Percentiles rank a stretch among this genome's conserved stretches.
These are phyloP conservation scores for Tyto alba DNA, from an alignment of 2,113 vertebrate genomes.

Conservation along the genomic window DNA sequence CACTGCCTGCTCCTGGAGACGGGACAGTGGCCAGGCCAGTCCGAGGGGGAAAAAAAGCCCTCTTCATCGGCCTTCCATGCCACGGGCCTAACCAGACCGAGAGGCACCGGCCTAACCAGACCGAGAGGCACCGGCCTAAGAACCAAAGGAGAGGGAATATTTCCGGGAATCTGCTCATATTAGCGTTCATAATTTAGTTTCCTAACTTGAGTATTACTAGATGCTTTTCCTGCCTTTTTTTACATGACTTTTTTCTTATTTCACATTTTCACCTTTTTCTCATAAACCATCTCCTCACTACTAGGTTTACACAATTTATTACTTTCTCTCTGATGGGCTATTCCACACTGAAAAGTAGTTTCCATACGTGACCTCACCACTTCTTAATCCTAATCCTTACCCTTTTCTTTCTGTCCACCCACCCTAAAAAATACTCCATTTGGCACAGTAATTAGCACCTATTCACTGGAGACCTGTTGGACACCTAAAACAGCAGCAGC, in stretches of 20 bases:
- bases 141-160: neutral
- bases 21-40: rapidly evolving
- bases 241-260: neutral
- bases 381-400: neutral
- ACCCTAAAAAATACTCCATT: neutral
- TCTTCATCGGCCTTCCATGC: neutral
- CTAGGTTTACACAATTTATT: neutral
- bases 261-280: neutral
- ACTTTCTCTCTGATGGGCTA: neutral
- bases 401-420: neutral
- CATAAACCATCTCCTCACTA: neutral
- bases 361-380: neutral
- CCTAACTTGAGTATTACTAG: neutral
- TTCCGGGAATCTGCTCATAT: neutral
- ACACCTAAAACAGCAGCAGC: neutral
- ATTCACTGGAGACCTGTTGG: neutral
- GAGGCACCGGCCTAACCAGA: neutral
- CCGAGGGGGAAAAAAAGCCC: rapidly evolving
- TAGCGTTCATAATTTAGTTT: neutral
- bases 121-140: neutral
- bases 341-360: neutral
- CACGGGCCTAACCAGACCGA: neutral
- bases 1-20: rapidly evolving
- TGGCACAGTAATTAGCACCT: neutral
- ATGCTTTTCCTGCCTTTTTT: neutral